Evolutionary conservation across 2,113 vertebrate species (phyloP).

Genomic region (Limanda limanda): DNA sequence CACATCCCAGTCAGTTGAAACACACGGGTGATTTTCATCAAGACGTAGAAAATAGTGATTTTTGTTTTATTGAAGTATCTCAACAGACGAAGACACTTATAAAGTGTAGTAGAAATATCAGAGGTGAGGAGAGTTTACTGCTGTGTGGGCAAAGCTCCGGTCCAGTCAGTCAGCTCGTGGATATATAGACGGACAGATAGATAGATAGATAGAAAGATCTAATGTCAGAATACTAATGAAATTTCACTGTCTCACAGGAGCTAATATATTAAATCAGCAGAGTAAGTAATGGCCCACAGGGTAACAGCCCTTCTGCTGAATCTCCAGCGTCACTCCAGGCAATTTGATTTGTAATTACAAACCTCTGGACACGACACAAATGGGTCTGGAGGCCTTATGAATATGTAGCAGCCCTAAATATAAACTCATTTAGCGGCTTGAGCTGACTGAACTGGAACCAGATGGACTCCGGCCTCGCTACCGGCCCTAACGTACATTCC

Average conservation of each 20-base stretch:
- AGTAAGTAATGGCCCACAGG: no score
- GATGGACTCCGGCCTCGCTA: conserved; percentile 60
- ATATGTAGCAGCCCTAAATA: conserved; percentile 48
- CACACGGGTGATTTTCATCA: conserved; percentile 60
- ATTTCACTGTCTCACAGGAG: conserved; percentile 10
- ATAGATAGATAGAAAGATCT: neutral
- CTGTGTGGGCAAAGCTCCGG: conserved; percentile 50
- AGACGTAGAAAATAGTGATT: conserved; percentile 76
- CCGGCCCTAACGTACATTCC: conserved; percentile 76
- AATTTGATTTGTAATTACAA: conserved; percentile 49
- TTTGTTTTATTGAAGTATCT: conserved; percentile 77
- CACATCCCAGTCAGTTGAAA: conserved; percentile 62
- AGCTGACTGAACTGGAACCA: conserved; percentile 70
- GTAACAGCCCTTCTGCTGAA: conserved; percentile 26
- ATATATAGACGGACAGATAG: neutral
- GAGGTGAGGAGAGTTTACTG: conserved; percentile 69
- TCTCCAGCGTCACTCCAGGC: conserved; percentile 23
- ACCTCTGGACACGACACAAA: conserved; percentile 47
- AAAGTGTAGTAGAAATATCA: conserved; percentile 79
- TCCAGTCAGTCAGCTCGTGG: conserved; percentile 66
- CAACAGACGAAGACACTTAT: conserved; percentile 79
- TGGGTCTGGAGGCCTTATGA: conserved; percentile 46
- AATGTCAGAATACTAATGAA: neutral
- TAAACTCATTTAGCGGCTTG: conserved; percentile 29
- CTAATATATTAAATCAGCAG: conserved; percentile 21